Percentiles rank a stretch among this genome's conserved stretches.
Evolutionary conservation across 2,888 invertebrate genomes (phyloP).

Genomic region (Diogma glabrata): DNA sequence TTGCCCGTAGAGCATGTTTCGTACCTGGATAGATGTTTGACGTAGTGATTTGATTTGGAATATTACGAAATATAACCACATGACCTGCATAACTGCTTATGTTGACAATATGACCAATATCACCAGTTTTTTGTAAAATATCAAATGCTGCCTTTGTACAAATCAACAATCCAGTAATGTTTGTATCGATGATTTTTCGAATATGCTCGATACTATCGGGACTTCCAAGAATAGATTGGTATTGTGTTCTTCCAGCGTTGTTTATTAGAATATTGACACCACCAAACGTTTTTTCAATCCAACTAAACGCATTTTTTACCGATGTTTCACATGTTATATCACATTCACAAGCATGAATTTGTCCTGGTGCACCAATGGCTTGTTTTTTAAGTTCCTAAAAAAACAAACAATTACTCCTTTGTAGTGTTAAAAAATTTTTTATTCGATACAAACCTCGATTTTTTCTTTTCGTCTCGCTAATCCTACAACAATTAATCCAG

Average conservation of each 20-base stretch:
- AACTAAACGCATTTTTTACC: constrained; percentile 41
- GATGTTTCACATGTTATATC: constrained; percentile 43
- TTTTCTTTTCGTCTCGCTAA: too few relatives aligned
- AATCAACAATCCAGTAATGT: constrained; percentile 34
- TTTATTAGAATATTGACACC: constrained; percentile 45
- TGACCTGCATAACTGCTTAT: constrained; percentile 34
- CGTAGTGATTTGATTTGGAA: neutral
- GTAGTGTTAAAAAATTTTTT: too few relatives aligned
- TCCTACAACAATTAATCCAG: too few relatives aligned
- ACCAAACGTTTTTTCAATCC: constrained; percentile 39
- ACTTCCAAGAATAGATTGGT: constrained; percentile 16
- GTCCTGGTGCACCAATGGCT: too few relatives aligned
- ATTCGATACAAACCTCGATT: too few relatives aligned
- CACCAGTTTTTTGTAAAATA: constrained; percentile 36
- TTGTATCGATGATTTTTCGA: constrained; percentile 35
- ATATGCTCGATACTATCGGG: constrained; percentile 23
- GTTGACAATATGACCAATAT: constrained; percentile 37
- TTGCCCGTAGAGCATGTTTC: constrained; percentile 27
- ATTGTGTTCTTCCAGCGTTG: constrained; percentile 38
- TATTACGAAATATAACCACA: constrained; percentile 17
- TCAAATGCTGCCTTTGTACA: constrained; percentile 37
- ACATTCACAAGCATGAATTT: constrained; percentile 32
- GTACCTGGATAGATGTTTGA: constrained; percentile 27
- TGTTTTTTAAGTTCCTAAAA: too few relatives aligned
- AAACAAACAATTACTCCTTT: too few relatives aligned